Percentiles rank a stretch among this genome's conserved stretches.
Conservation (phyloP, 2,797 vertebrate species). For the Sylvilagus floridanus region DNA sequence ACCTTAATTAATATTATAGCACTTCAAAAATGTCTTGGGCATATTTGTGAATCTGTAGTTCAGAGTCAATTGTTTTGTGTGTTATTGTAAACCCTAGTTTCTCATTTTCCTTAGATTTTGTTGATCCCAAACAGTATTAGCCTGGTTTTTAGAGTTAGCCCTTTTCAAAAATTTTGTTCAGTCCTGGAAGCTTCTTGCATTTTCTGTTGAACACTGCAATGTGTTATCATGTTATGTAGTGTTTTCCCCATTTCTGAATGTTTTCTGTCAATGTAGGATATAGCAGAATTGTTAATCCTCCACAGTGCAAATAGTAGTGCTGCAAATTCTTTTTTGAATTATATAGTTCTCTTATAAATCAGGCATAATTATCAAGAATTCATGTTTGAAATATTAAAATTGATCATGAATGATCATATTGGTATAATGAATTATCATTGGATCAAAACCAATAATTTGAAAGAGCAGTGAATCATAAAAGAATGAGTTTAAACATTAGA, state of each 20-base stretch:
- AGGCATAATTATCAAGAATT: slow-evolving; percentile 18
- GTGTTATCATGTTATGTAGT: neutral
- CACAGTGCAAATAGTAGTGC: neutral
- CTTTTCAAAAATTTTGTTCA: neutral
- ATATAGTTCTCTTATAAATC: neutral
- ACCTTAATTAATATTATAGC: neutral
- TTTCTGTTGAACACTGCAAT: neutral
- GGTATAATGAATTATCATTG: neutral
- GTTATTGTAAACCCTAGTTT: rapidly evolving
- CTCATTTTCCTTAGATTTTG: neutral
- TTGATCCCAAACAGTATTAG: neutral
- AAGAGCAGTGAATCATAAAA: neutral
- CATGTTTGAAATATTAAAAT: neutral
- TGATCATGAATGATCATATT: neutral
- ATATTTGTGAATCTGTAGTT: neutral
- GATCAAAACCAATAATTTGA: neutral
- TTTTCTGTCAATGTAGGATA: neutral
- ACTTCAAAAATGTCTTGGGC: neutral
- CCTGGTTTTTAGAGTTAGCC: neutral
- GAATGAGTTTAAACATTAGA: neutral
- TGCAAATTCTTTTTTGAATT: neutral
- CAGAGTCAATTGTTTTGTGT: neutral
- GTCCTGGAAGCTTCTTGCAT: too few species aligned
- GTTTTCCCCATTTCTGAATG: neutral
- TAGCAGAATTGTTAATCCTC: neutral